Evolutionary conservation across 2,113 vertebrate genomes (phyloP).

Genomic region (Apodemus sylvaticus): DNA sequence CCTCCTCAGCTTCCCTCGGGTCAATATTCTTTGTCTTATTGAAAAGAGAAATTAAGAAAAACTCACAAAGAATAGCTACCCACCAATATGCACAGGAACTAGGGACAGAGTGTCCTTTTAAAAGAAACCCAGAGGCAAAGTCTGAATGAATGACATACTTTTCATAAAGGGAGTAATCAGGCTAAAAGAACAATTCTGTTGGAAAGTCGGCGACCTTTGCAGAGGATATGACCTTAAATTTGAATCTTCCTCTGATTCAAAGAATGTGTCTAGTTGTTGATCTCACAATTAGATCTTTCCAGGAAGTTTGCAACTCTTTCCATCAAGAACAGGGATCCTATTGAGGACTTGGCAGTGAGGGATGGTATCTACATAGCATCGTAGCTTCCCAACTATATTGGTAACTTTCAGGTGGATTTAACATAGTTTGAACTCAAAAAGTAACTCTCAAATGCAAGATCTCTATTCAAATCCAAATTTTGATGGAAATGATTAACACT

Average conservation of each 20-base stretch:
- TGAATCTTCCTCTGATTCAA: constrained; percentile 56
- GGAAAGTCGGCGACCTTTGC: constrained; percentile 43
- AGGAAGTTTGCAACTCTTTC: constrained; percentile 56
- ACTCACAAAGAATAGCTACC: not conserved
- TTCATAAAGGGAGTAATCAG: constrained; percentile 67
- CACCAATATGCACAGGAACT: constrained; percentile 51
- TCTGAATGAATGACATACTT: constrained; percentile 69
- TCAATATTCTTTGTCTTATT: not conserved
- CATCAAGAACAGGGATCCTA: constrained; percentile 8
- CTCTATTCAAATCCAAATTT: not conserved
- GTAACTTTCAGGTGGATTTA: constrained; percentile 9
- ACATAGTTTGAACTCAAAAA: constrained; percentile 1
- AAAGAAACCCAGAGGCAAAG: constrained; percentile 65
- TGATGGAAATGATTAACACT: constrained; percentile 3
- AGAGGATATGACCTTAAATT: constrained; percentile 67
- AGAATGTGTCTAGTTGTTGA: constrained; percentile 59
- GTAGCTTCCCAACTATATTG: not conserved
- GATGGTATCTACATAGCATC: not conserved
- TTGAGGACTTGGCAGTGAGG: not conserved
- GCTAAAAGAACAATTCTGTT: constrained; percentile 61
- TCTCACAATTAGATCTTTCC: constrained; percentile 13
- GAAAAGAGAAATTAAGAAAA: not conserved
- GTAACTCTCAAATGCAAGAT: not conserved
- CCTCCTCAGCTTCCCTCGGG: not conserved
- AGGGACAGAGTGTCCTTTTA: constrained; percentile 49